phyloP scores from a whole-genome alignment of 2,113 vertebrate species.

The Progne subis region DNA sequence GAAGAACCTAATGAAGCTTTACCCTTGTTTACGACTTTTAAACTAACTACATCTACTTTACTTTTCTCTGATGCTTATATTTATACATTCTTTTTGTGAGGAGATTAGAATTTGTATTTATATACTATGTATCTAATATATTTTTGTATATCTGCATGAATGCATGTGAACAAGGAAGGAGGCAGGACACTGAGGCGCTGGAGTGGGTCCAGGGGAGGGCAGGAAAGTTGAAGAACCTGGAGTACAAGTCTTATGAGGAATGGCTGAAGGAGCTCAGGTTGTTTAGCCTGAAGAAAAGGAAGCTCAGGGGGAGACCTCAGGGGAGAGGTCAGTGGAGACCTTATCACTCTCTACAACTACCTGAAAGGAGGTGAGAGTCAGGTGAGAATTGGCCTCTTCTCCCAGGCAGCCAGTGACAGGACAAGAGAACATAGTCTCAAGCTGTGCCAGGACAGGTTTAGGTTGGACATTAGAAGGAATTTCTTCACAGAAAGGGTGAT shows the following conservation, averaged over 20 bases:
- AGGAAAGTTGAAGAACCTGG: not conserved
- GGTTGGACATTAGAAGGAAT: not conserved
- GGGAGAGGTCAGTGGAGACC: not conserved
- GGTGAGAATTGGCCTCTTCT: not conserved
- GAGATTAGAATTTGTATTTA: not conserved
- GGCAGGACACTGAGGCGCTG: not conserved
- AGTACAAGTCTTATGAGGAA: not conserved
- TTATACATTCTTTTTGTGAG: not conserved
- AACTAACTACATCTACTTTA: not conserved
- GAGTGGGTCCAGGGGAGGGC: not conserved
- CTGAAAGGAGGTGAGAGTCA: not conserved
- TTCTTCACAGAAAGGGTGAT: not conserved
- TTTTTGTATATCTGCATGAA: not conserved
- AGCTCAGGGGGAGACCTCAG: not conserved
- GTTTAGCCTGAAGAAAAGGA: not conserved
- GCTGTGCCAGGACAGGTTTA: not conserved
- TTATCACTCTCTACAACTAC: no score
- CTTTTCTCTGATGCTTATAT: not conserved
- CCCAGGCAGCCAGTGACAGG: not conserved
- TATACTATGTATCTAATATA: not conserved
- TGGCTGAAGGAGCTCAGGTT: not conserved
- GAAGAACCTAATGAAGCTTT: not conserved
- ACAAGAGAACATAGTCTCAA: not conserved
- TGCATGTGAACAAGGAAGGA: not conserved
- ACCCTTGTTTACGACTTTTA: not conserved